Percentiles rank a stretch among this genome's conserved stretches.
These are phyloP conservation scores for Chamaea fasciata DNA, from an alignment of 2,113 vertebrate species.

Conservation along the genomic window DNA sequence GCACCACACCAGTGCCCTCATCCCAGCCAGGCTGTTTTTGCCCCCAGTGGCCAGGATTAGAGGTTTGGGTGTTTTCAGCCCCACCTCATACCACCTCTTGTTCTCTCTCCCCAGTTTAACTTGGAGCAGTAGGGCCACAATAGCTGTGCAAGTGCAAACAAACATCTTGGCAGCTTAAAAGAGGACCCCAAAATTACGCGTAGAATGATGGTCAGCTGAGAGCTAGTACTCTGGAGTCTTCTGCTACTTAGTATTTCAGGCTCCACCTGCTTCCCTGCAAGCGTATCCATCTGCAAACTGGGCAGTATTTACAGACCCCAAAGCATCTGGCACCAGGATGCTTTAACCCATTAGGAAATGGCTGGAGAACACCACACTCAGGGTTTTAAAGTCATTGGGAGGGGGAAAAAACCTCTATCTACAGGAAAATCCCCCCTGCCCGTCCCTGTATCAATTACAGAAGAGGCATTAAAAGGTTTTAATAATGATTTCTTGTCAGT, in stretches of 20 bases:
- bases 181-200: fast-evolving
- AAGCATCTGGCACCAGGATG: background rate
- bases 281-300: background rate
- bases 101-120: background rate
- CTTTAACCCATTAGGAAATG: background rate
- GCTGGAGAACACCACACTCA: background rate
- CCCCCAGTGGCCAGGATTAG: background rate
- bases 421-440: background rate
- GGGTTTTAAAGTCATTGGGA: constrained; percentile 4
- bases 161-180: background rate
- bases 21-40: background rate
- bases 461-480: constrained; percentile 29
- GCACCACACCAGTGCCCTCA: background rate
- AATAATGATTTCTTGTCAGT: constrained; percentile 47
- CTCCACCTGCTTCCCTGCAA: background rate
- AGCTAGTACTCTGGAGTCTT: background rate
- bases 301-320: background rate
- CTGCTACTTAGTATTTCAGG: background rate
- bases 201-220: background rate
- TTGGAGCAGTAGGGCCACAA: fast-evolving
- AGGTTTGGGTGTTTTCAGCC: background rate
- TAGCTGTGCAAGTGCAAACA: fast-evolving
- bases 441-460: constrained; percentile 8
- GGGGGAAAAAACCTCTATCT: background rate
- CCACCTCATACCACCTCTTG: background rate